phyloP scores from a whole-genome alignment of 2,888 invertebrate species.

The Drosophila emarginata region DNA sequence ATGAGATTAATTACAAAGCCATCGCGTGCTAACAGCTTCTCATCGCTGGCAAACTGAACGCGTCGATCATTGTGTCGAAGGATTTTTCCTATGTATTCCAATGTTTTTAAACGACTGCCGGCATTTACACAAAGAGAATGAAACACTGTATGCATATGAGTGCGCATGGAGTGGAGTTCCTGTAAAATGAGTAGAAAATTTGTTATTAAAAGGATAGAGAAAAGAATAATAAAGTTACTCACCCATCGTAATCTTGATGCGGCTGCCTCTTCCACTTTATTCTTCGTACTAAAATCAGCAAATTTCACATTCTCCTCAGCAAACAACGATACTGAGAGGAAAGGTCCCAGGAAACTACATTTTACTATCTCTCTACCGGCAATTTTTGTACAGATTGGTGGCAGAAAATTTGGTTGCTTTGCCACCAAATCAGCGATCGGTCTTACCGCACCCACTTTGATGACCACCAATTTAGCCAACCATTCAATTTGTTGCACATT shows the following conservation, averaged over 20 bases:
- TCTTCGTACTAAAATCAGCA: slow-evolving; percentile 87
- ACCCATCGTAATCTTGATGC: slow-evolving; percentile 80
- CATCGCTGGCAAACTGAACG: slow-evolving; percentile 95
- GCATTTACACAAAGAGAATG: slow-evolving; percentile 92
- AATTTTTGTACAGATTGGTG: slow-evolving; percentile 88
- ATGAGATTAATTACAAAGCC: slow-evolving; percentile 98
- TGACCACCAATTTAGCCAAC: slow-evolving; percentile 90
- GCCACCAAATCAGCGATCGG: slow-evolving; percentile 89
- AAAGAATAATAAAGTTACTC: slow-evolving; percentile 30
- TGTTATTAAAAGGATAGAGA: not conserved
- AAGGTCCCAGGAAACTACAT: slow-evolving; percentile 94
- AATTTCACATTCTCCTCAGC: slow-evolving; percentile 96
- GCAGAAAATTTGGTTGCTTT: slow-evolving; percentile 88
- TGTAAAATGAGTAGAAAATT: slow-evolving; percentile 82
- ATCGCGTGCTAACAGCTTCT: slow-evolving; percentile 93
- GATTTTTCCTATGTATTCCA: slow-evolving; percentile 90
- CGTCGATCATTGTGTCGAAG: slow-evolving; percentile 92
- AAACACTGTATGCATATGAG: slow-evolving; percentile 90
- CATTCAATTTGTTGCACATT: slow-evolving; percentile 88
- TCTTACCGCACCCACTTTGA: slow-evolving; percentile 88
- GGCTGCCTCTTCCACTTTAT: slow-evolving; percentile 69
- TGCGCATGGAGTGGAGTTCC: slow-evolving; percentile 90
- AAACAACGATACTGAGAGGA: slow-evolving; percentile 94
- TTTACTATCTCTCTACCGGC: slow-evolving; percentile 93
- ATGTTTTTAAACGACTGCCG: slow-evolving; percentile 89